phyloP scores from a whole-genome alignment of 2,113 vertebrate genomes.

The Amia ocellicauda region DNA sequence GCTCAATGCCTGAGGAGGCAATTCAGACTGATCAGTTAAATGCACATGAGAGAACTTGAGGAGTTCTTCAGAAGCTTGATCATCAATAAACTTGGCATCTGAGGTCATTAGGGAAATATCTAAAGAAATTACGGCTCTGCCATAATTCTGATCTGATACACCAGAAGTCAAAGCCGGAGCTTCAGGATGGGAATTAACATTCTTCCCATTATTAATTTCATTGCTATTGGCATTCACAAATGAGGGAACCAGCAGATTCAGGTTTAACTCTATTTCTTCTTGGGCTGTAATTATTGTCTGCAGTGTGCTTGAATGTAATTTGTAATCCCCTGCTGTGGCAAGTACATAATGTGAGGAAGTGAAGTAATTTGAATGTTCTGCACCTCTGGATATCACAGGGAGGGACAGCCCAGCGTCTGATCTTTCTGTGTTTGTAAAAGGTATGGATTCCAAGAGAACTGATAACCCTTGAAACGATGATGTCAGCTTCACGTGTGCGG shows the following conservation, averaged over 20 bases:
- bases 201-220: background rate
- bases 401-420: background rate
- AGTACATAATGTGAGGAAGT: background rate
- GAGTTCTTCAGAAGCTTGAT: background rate
- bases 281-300: background rate
- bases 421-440: too few relatives aligned
- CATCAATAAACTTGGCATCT: background rate
- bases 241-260: background rate
- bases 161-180: background rate
- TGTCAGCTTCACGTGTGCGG: too few relatives aligned
- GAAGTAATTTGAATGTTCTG: too few relatives aligned
- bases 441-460: too few relatives aligned
- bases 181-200: conserved; percentile 1
- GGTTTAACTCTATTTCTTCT: too few relatives aligned
- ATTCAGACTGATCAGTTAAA: background rate
- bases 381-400: background rate
- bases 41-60: background rate
- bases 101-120: conserved; percentile 9
- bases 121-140: background rate
- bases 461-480: too few relatives aligned
- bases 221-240: background rate
- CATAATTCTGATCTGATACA: background rate
- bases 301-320: background rate
- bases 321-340: too few relatives aligned
- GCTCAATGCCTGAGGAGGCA: background rate